Percentiles rank a stretch among this genome's conserved stretches.
Conservation (phyloP, 1,140 invertebrate species). For the Drosophila varians region DNA sequence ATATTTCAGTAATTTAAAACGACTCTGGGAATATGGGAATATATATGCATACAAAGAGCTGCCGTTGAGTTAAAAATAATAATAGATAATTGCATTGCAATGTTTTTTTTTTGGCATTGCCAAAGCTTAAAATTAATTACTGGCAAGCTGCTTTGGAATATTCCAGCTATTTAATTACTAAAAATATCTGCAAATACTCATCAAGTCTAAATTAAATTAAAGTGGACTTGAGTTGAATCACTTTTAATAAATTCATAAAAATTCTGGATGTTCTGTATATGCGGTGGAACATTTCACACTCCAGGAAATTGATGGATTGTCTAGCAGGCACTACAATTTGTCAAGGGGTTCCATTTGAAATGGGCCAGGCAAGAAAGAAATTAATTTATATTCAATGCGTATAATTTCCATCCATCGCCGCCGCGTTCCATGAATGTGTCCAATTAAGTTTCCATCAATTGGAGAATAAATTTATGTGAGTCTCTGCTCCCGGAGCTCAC, state of each 20-base stretch:
- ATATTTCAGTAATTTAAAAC: constrained; percentile 1
- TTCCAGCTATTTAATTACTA: background rate
- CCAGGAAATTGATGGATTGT: constrained; percentile 6
- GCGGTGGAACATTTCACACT: constrained; percentile 5
- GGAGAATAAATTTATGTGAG: too few species aligned
- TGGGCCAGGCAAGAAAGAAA: background rate
- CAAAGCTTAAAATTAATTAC: background rate
- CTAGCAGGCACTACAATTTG: constrained; percentile 15
- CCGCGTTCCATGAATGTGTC: background rate
- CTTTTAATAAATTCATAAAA: background rate
- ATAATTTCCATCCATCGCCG: constrained; percentile 6
- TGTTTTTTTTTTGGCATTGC: background rate
- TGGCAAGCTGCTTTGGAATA: background rate
- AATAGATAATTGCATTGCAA: background rate
- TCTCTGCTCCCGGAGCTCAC: constrained; percentile 7
- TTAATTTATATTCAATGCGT: constrained; percentile 20
- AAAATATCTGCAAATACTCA: background rate
- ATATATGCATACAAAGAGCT: background rate
- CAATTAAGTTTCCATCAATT: constrained; percentile 38
- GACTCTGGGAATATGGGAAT: too few species aligned
- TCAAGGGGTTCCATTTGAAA: constrained; percentile 13
- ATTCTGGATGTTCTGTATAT: background rate
- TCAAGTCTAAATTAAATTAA: constrained; percentile 1
- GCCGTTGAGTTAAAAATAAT: background rate
- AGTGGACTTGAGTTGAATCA: background rate